phyloP scores from a whole-genome alignment of 2,113 vertebrate species.

The Calyptommatus sinebrachiatus region DNA sequence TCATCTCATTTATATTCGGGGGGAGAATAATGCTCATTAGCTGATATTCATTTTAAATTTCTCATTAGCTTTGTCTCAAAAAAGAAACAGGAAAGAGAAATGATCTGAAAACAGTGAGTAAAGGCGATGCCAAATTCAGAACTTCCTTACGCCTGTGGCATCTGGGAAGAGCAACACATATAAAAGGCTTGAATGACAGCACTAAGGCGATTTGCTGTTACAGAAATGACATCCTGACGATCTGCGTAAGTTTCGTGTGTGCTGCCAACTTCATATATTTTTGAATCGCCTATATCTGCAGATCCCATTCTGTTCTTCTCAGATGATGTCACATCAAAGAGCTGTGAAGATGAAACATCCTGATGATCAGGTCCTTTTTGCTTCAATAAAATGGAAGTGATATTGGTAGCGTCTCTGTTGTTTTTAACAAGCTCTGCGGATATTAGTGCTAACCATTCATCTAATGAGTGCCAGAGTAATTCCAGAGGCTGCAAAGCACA shows the following conservation, averaged over 20 bases:
- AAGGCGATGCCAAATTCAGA: conserved; percentile 28
- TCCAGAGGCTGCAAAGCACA: conserved; percentile 84
- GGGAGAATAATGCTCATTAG: neutral
- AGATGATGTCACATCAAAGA: conserved; percentile 59
- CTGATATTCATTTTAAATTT: neutral
- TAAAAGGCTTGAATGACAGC: conserved; percentile 98
- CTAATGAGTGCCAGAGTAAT: conserved; percentile 96
- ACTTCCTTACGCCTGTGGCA: conserved; percentile 89
- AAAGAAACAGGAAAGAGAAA: neutral
- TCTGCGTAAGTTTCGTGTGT: conserved; percentile 80
- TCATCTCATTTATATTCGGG: neutral
- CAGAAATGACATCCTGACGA: conserved; percentile 94
- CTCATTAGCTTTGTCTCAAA: neutral
- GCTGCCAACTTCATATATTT: conserved; percentile 68
- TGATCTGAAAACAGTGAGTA: neutral
- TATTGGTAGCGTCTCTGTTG: conserved; percentile 78
- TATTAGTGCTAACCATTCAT: conserved; percentile 97
- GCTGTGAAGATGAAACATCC: conserved; percentile 65
- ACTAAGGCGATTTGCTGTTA: conserved; percentile 95
- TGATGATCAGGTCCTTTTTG: conserved; percentile 75
- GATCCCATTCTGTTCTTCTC: conserved; percentile 60
- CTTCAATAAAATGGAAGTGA: conserved; percentile 86
- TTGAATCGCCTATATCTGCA: conserved; percentile 50
- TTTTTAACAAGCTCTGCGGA: conserved; percentile 90
- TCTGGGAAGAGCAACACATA: conserved; percentile 98